Evolutionary conservation across 2,113 vertebrate genomes (phyloP).

Genomic region (Mystacornis crossleyi): DNA sequence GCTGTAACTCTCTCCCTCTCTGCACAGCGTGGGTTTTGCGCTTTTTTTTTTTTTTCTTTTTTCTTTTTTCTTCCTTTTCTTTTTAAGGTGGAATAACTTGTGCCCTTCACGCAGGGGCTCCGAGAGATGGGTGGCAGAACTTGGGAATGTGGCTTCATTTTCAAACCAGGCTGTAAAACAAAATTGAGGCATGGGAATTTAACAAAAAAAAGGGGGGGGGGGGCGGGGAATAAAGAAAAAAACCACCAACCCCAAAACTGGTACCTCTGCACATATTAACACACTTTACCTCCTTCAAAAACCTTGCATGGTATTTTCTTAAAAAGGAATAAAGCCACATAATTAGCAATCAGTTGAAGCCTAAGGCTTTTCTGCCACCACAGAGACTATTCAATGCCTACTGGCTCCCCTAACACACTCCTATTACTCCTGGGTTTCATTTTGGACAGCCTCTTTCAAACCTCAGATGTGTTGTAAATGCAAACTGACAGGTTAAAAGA

Average conservation of each 20-base stretch:
- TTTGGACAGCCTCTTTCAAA: conserved; percentile 58
- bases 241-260: neutral
- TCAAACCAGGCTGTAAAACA: neutral
- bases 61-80: neutral
- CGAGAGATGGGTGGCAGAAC: conserved; percentile 27
- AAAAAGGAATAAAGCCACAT: conserved; percentile 49
- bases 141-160: conserved; percentile 1
- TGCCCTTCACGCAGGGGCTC: neutral
- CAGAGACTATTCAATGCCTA: conserved; percentile 42
- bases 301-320: conserved; percentile 38
- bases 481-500: conserved; percentile 57
- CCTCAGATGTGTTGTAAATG: conserved; percentile 37
- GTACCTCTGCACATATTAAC: conserved; percentile 31
- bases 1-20: conserved; percentile 48
- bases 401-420: conserved; percentile 31
- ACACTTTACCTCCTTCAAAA: conserved; percentile 47
- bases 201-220: accelerated
- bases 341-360: conserved; percentile 63
- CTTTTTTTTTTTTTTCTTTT: neutral
- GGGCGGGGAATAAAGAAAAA: neutral
- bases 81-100: conserved; percentile 55
- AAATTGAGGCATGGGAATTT: neutral
- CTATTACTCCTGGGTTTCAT: conserved; percentile 45
- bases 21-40: conserved; percentile 11
- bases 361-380: conserved; percentile 57